Evolutionary conservation across 2,888 invertebrate species (phyloP).

Genomic region (Cremastinae sp.): DNA sequence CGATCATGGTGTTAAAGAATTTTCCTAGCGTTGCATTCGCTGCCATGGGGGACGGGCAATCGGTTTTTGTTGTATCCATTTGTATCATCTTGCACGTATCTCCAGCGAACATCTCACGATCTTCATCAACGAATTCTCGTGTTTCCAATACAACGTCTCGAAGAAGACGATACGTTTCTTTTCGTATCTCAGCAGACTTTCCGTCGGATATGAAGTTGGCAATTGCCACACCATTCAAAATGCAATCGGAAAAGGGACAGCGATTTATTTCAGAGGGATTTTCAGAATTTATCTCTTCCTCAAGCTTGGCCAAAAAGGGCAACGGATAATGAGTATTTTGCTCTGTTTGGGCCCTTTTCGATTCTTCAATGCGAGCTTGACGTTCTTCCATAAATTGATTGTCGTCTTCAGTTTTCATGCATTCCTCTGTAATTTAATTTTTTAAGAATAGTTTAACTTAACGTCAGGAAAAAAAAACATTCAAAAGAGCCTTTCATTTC

Average conservation of each 20-base stretch:
- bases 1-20: too few species aligned
- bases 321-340: neutral
- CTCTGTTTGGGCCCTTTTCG: neutral
- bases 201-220: neutral
- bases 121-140: neutral
- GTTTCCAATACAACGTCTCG: conserved; percentile 27
- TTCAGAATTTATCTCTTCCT: neutral
- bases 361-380: too few species aligned
- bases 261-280: neutral
- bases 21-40: too few species aligned
- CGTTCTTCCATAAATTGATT: too few species aligned
- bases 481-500: too few species aligned
- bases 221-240: neutral
- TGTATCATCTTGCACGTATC: neutral
- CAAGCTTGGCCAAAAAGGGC: neutral
- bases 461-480: too few species aligned
- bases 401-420: too few species aligned
- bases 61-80: neutral
- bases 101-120: neutral
- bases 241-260: neutral
- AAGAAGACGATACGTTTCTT: conserved; percentile 6
- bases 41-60: too few species aligned
- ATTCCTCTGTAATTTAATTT: too few species aligned
- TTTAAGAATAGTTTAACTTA: too few species aligned
- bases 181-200: conserved; percentile 1